Conservation (phyloP, 2,888 invertebrate species). For the Phania funesta region DNA sequence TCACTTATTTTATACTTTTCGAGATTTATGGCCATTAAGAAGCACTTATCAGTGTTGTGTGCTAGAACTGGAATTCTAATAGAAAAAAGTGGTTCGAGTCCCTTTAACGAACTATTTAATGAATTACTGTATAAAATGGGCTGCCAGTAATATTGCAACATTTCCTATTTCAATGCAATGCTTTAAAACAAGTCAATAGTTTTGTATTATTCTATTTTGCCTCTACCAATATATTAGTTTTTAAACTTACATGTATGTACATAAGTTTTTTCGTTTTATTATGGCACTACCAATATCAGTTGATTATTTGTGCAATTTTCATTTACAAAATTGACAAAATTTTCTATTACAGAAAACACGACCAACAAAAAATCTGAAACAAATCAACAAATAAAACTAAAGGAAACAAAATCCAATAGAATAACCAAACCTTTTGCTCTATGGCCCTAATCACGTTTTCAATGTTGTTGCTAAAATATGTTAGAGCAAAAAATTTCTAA, state of each 20-base stretch:
- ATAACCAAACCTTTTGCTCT: constrained; percentile 53
- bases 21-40: no score
- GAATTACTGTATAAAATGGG: neutral
- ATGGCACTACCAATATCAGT: neutral
- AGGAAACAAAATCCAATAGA: constrained; percentile 10
- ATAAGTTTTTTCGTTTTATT: neutral
- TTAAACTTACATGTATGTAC: no score
- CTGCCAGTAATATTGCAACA: neutral
- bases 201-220: neutral
- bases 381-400: constrained; percentile 4
- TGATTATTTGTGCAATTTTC: constrained; percentile 52
- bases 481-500: neutral
- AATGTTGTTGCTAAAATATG: constrained; percentile 45
- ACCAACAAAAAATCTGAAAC: neutral
- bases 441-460: constrained; percentile 60
- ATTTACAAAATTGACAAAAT: constrained; percentile 54
- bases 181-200: neutral
- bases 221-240: constrained; percentile 17
- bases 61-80: no score
- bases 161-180: neutral
- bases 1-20: no score
- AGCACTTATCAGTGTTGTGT: no score
- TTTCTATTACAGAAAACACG: constrained; percentile 32
- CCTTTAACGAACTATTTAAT: no score
- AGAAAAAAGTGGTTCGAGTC: no score